phyloP scores from a whole-genome alignment of 2,888 invertebrate species.

The Chamaedrilus cognettii region DNA sequence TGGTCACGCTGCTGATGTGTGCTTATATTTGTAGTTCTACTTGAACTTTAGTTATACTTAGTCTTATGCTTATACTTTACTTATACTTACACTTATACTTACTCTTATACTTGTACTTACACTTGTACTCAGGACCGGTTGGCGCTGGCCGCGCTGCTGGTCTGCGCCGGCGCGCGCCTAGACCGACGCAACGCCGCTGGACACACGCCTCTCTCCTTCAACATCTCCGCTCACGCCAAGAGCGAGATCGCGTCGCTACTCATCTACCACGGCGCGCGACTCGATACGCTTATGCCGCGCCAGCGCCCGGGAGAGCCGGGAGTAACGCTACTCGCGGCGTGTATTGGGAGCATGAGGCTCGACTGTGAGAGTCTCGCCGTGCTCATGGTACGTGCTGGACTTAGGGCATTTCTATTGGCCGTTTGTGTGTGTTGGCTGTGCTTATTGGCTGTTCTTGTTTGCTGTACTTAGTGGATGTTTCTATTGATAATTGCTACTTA shows the following conservation, averaged over 20 bases:
- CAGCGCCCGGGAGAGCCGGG: constrained; percentile 28
- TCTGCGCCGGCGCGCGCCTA: constrained; percentile 29
- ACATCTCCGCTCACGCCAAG: constrained; percentile 28
- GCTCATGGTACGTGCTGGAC: constrained; percentile 35
- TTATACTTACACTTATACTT: no score
- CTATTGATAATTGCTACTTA: no score
- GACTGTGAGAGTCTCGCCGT: constrained; percentile 37
- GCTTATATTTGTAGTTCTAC: no score
- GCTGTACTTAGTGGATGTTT: no score
- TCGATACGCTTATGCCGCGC: constrained; percentile 12
- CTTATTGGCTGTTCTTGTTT: no score
- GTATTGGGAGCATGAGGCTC: constrained; percentile 33
- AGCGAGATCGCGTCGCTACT: constrained; percentile 33
- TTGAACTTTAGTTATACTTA: no score
- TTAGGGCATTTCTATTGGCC: no score
- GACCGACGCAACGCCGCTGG: constrained; percentile 27
- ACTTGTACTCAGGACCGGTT: no score
- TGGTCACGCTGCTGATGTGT: constrained; percentile 31
- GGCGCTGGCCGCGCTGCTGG: constrained; percentile 28
- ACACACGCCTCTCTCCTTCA: constrained; percentile 37
- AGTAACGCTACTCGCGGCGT: constrained; percentile 31
- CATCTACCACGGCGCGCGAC: constrained; percentile 37
- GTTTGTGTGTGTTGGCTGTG: no score
- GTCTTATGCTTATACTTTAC: no score
- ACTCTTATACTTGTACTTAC: no score